Percentiles rank a stretch among this genome's conserved stretches.
Conservation (phyloP, 2,888 invertebrate species). For the Frankliniella fusca region DNA sequence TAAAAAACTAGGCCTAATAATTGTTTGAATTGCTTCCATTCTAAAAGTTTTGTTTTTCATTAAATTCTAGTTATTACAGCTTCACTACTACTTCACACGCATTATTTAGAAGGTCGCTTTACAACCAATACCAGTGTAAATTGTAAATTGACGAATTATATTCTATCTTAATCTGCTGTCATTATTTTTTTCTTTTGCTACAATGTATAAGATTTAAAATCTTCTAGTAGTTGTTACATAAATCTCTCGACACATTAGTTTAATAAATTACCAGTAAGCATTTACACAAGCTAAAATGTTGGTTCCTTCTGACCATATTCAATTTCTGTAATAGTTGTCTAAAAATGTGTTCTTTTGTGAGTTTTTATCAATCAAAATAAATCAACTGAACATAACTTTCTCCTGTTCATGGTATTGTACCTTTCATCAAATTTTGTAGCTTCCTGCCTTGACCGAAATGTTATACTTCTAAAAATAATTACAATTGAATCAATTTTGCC, state of each 20-base stretch:
- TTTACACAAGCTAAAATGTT: too few relatives aligned
- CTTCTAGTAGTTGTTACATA: too few relatives aligned
- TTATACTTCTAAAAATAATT: neutral
- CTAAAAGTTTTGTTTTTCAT: neutral
- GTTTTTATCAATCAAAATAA: neutral
- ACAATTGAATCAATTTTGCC: neutral
- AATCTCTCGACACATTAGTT: too few relatives aligned
- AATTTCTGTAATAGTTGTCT: too few relatives aligned
- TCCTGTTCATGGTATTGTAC: neutral
- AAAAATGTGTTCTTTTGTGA: neutral
- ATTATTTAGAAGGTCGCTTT: neutral
- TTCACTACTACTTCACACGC: neutral
- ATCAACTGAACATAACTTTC: neutral
- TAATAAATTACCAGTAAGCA: too few relatives aligned
- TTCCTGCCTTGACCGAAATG: neutral
- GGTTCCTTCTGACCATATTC: too few relatives aligned
- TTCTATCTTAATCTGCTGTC: neutral
- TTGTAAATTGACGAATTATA: neutral
- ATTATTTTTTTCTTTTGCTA: neutral
- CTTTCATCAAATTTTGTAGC: too few relatives aligned
- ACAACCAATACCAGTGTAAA: too few relatives aligned
- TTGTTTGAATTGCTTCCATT: neutral
- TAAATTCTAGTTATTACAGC: neutral
- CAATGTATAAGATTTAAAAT: too few relatives aligned
- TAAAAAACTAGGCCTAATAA: conserved; percentile 47